Evolutionary conservation across 2,888 invertebrate species (phyloP), one percentile per base, ranked within the genome.

Genomic region (Ophion ellenae): DNA sequence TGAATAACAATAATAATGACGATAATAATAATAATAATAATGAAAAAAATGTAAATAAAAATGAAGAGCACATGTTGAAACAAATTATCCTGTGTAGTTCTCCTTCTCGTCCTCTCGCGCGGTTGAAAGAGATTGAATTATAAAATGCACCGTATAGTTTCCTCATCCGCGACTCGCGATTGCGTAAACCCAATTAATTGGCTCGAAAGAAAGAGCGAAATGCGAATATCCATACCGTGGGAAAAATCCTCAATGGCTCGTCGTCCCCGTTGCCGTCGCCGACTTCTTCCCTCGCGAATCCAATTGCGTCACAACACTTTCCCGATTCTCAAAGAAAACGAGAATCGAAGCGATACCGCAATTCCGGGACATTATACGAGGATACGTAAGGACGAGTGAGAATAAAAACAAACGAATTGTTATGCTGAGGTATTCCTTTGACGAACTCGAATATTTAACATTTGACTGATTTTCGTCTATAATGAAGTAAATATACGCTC

Each of bases 161-260:
- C 40, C 74, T 83, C 79, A 57, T 75, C 63, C 74, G 74, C 45
- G 57, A 71, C 77, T 71, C 64, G 32, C 28, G 47, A 73, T 77
- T 76, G 71, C 63, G 73, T 67, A 81, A 77, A 14, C 20, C 71
- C 77, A 71, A 84, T 84, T 84, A 81, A 84, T 84, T 84, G 64
- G 73, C 66, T 24, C 61, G 24, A 57, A 28, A 77, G 67, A 81
- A 76, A 80, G 67, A 70, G 74, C 28, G 17, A 63, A 66, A 66
- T 3, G 75, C 24, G 24, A 36, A 67, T 61, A 61, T 67, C n/a
- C 24, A 57, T 59, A 67, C 40, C 77, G 77, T 77, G 77, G 67
- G 77, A 76, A 77, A 77, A 77, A 77, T 57, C 40, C 14, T 47
- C 45, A 17, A 36, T 9, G 45, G 45, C 57, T 71, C 71, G 53